Percentiles rank a stretch among this genome's conserved stretches.
Conservation (phyloP, 2,113 vertebrate genomes). For the Telmatochromis sp. region DNA sequence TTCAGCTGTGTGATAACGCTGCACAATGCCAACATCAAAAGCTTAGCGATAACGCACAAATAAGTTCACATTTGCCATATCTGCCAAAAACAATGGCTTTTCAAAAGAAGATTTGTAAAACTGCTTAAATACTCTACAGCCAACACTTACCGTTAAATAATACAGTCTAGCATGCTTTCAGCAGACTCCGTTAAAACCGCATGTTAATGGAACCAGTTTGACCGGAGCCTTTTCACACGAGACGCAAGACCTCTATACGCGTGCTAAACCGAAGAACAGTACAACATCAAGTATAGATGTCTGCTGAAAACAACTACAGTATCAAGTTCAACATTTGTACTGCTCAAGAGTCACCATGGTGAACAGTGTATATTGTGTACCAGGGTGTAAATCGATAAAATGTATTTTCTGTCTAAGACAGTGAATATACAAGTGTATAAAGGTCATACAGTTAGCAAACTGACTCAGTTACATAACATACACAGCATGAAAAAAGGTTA, state of each 20-base stretch:
- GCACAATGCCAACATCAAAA: background rate
- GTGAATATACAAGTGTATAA: background rate
- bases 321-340: background rate
- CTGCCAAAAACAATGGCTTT: background rate
- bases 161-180: background rate
- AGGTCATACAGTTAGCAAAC: background rate
- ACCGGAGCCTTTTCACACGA: background rate
- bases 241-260: accelerated
- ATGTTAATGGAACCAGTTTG: background rate
- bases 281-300: background rate
- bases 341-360: background rate
- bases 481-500: background rate
- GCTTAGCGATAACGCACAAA: background rate
- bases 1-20: background rate
- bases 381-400: background rate
- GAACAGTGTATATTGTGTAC: background rate
- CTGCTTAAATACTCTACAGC: background rate
- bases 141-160: background rate
- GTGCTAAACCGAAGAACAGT: background rate
- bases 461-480: background rate
- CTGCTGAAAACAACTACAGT: background rate
- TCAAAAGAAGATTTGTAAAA: background rate
- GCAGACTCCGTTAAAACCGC: background rate
- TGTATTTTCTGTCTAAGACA: background rate
- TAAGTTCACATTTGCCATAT: background rate